These are phyloP conservation scores for Styela clava DNA, from an alignment of 23 tunicate genomes.

Conservation along the genomic window DNA sequence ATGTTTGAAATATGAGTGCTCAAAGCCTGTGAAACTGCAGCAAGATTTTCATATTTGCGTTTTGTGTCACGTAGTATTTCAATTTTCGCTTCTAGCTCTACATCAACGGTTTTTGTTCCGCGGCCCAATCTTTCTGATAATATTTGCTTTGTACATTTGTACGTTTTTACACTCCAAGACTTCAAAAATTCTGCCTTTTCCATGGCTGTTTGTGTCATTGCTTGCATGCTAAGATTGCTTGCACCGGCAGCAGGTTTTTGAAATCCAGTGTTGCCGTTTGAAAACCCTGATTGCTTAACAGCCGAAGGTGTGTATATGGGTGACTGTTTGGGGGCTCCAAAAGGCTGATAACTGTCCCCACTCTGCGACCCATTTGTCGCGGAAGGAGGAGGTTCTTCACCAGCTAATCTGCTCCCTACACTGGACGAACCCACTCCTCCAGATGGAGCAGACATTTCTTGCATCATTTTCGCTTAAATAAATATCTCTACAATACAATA, in stretches of 20 bases:
- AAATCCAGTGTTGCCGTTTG: not conserved
- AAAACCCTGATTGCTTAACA: not conserved
- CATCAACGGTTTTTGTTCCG: conserved; percentile 86
- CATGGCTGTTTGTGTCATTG: conserved; percentile 82
- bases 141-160: conserved; percentile 91
- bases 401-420: conserved; percentile 87
- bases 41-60: conserved; percentile 75
- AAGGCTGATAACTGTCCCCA: conserved; percentile 39
- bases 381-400: conserved; percentile 48
- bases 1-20: conserved; percentile 68
- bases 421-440: conserved; percentile 47
- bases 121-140: conserved; percentile 66
- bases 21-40: conserved; percentile 45
- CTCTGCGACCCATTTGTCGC: conserved; percentile 48
- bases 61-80: conserved; percentile 89
- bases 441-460: conserved; percentile 18
- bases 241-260: not conserved
- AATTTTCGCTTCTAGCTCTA: conserved; percentile 87
- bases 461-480: conserved; percentile 23
- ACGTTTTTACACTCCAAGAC: conserved; percentile 89
- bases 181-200: conserved; percentile 82
- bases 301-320: conserved; percentile 44
- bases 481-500: not conserved
- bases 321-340: conserved; percentile 46
- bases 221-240: conserved; percentile 63